Evolutionary conservation across 1,140 invertebrate species (phyloP).

Genomic region (Sminthurides bifidus): DNA sequence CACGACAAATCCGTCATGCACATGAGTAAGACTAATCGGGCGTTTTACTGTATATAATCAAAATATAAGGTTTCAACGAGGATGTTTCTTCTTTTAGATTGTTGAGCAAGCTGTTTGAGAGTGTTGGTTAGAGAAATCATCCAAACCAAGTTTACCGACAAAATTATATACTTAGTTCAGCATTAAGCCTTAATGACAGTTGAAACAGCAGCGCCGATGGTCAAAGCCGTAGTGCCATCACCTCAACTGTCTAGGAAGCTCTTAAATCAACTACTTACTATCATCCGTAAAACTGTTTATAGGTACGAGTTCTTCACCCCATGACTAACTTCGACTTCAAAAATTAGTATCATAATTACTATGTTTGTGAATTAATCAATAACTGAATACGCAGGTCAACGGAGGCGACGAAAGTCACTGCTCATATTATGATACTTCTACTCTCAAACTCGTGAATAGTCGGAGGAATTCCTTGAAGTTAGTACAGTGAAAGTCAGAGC

Average conservation of each 20-base stretch:
- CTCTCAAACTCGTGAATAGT: slow-evolving; percentile 20
- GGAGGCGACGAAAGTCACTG: slow-evolving; percentile 17
- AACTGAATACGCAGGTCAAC: slow-evolving; percentile 13
- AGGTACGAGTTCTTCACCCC: too few relatives aligned
- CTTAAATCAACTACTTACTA: slow-evolving; percentile 16
- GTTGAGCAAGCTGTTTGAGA: slow-evolving; percentile 14
- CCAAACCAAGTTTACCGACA: background rate
- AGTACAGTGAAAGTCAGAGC: slow-evolving; percentile 20
- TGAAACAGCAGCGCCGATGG: slow-evolving; percentile 14
- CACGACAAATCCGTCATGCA: background rate
- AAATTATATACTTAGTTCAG: slow-evolving; percentile 16
- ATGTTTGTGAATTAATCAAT: background rate
- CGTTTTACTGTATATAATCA: background rate
- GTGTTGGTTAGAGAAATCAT: slow-evolving; percentile 4
- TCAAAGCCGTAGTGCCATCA: slow-evolving; percentile 22
- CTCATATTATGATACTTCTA: slow-evolving; percentile 12
- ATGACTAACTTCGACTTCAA: too few relatives aligned
- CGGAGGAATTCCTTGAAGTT: slow-evolving; percentile 14
- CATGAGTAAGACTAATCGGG: slow-evolving; percentile 9
- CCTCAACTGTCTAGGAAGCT: slow-evolving; percentile 17
- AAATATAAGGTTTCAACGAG: background rate
- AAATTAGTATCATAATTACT: background rate
- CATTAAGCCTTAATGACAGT: slow-evolving; percentile 19
- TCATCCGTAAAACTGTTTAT: slow-evolving; percentile 25
- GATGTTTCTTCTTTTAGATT: slow-evolving; percentile 15